Evolutionary conservation across 1,140 invertebrate species (phyloP).

Genomic region (Diplogasteroides magnus): DNA sequence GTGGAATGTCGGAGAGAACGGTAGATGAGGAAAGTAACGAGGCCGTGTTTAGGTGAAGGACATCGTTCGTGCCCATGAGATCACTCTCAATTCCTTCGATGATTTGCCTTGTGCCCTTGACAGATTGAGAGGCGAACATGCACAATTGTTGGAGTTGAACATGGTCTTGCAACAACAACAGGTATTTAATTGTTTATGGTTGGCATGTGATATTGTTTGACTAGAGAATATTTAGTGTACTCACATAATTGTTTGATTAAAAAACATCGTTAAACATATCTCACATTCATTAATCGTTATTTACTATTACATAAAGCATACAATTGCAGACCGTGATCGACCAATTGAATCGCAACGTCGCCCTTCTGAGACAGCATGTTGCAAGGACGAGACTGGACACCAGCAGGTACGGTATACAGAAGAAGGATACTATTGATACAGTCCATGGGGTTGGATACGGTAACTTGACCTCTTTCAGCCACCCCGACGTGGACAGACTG

Average conservation of each 20-base stretch:
- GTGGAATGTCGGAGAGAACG: too few species aligned
- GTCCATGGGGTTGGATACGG: too few species aligned
- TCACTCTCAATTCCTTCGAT: slow-evolving; percentile 76
- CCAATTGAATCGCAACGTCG: slow-evolving; percentile 80
- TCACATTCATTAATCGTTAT: too few species aligned
- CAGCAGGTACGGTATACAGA: too few species aligned
- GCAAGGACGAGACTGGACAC: slow-evolving; percentile 72
- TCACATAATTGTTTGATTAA: too few species aligned
- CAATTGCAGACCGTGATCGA: slow-evolving; percentile 79
- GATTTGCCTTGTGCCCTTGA: slow-evolving; percentile 77
- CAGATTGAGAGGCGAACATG: slow-evolving; percentile 65
- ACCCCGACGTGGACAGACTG: slow-evolving; percentile 80
- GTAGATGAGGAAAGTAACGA: background rate
- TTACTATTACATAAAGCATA: too few species aligned
- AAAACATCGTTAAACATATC: too few species aligned
- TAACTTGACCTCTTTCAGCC: slow-evolving; percentile 59
- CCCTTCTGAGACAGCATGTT: slow-evolving; percentile 75
- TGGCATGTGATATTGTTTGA: too few species aligned
- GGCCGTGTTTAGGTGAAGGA: slow-evolving; percentile 81
- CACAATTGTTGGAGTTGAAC: slow-evolving; percentile 57
- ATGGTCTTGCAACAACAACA: slow-evolving; percentile 68
- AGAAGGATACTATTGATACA: slow-evolving; percentile 9
- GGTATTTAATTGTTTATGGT: too few species aligned
- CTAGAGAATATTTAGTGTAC: too few species aligned
- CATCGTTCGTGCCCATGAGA: slow-evolving; percentile 82